Evolutionary conservation across 2,113 vertebrate genomes (phyloP), one percentile per base, ranked within the genome.

Genomic region (Pelusios castaneus): DNA sequence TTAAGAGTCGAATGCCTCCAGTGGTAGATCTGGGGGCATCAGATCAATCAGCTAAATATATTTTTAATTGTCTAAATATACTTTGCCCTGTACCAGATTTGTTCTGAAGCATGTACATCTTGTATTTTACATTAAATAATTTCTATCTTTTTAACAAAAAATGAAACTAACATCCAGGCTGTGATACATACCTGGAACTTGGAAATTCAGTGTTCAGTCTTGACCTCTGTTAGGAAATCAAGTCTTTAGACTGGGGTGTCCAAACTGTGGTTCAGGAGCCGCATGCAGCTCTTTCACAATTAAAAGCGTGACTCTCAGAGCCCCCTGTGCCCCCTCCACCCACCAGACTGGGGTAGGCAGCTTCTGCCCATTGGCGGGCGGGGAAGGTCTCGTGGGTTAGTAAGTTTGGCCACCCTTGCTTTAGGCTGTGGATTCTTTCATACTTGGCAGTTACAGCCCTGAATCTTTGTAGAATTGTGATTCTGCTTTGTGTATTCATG

Each of bases 91-190:
- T 58, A 56, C 73, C 88, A 94, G 88, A 45, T 41, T 77, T 87
- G 63, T 94, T 97, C 93, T 78, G 86, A 95, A 88, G 80, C 75
- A 10, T 90, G 85, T 93, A 19, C 47, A 5, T 93, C 95, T 92
- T 93, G 1, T 84, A n/a, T 60, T 2, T 85, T 77, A 78, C 58
- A 38, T 49, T 81, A 58, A 5, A 96, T 2, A 29, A 10, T 77
- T 27, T 1, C 0, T 1, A n/a, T n/a, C 11, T 60, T 83, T 80
- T 54, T 25, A 2, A 77, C 76, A 34, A 43, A 38, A 34, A 1
- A 0, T 43, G 67, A 88, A 67, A 82, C 27, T 29, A 1, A 41
- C 90, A 31, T 58, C 60, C 14, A 85, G 82, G 89, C 84, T 92
- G 81, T 93, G 85, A 84, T 86, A 85, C 24, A 8, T 31, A 3